Conservation (phyloP, 2,113 vertebrate species). For the Mormoops blainvillei region DNA sequence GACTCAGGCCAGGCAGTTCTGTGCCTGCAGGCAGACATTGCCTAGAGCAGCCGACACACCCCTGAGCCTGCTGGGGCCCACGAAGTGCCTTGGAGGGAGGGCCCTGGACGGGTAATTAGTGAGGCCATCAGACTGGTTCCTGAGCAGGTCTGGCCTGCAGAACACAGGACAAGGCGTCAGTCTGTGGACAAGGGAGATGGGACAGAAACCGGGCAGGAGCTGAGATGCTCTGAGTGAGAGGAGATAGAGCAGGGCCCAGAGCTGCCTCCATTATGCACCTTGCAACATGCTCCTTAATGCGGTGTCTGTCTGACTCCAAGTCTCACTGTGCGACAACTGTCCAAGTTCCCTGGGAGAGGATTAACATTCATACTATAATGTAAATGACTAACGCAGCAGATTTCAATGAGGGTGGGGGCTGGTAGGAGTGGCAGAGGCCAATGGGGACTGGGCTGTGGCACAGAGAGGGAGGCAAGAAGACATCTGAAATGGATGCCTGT, state of each 20-base stretch:
- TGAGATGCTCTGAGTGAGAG: background rate
- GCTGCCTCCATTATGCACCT: fast-evolving
- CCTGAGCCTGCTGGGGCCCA: background rate
- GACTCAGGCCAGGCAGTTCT: background rate
- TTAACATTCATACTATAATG: background rate
- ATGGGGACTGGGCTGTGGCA: background rate
- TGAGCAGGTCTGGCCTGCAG: background rate
- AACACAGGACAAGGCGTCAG: background rate
- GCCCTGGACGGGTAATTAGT: background rate
- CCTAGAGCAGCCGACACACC: background rate
- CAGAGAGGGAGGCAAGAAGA: background rate
- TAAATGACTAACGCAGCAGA: background rate
- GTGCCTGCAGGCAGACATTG: background rate
- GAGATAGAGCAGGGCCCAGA: background rate
- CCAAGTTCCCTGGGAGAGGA: background rate
- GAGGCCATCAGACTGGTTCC: background rate
- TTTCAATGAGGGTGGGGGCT: background rate
- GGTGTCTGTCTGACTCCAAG: background rate
- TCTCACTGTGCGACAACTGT: background rate
- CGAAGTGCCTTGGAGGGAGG: fast-evolving
- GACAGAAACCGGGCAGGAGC: background rate
- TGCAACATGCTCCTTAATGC: background rate
- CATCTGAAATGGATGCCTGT: background rate
- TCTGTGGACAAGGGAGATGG: background rate
- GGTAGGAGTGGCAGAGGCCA: background rate